Evolutionary conservation across 2,113 vertebrate genomes (phyloP).

Genomic region (Toxotes jaculatrix): DNA sequence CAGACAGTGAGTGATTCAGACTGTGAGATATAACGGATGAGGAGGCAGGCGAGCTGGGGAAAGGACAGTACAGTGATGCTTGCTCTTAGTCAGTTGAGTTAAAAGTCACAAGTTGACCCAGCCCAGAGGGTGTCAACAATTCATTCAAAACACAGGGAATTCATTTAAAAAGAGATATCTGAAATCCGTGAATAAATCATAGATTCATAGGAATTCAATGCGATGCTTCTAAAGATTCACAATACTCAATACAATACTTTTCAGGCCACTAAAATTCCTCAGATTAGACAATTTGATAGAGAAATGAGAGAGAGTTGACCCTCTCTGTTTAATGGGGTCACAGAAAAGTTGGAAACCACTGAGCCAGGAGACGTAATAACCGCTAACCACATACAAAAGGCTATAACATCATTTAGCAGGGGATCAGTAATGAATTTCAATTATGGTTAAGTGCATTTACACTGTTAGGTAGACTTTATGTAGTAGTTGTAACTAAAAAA

Average conservation of each 20-base stretch:
- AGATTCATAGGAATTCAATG: background rate
- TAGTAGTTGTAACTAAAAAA: background rate
- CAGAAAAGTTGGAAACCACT: background rate
- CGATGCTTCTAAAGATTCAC: background rate
- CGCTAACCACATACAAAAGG: too few species aligned
- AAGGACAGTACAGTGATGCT: background rate
- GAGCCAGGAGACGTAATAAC: too few species aligned
- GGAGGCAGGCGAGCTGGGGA: background rate
- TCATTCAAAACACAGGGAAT: background rate
- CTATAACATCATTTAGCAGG: too few species aligned
- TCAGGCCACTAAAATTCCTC: too few species aligned
- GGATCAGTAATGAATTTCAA: too few species aligned
- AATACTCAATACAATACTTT: background rate
- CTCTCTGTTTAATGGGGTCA: too few species aligned
- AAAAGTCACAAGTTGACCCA: conserved; percentile 9
- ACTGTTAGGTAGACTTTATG: background rate
- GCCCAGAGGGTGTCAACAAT: background rate
- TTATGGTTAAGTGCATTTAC: background rate
- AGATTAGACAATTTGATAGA: background rate
- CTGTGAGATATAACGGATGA: background rate
- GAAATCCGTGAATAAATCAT: background rate
- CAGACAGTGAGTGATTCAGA: conserved; percentile 15
- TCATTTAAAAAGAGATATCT: background rate
- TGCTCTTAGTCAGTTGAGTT: background rate
- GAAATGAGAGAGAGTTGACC: too few species aligned